These are phyloP conservation scores for Nomada goodeniana DNA, from an alignment of 2,888 invertebrate genomes.

Conservation along the genomic window DNA sequence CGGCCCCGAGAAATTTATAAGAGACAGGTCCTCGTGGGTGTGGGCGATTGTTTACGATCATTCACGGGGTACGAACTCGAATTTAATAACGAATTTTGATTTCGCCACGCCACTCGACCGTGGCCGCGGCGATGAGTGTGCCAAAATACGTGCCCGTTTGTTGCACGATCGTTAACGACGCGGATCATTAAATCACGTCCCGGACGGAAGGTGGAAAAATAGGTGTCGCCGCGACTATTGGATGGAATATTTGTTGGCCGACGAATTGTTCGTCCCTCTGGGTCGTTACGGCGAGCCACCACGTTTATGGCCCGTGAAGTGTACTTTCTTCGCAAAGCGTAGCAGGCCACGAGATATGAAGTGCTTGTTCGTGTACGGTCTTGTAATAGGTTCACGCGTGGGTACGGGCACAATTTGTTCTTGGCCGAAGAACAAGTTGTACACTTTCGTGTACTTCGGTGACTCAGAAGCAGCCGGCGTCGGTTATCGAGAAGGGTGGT, in stretches of 20 bases:
- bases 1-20: conserved; percentile 68
- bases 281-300: not conserved
- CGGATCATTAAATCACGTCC: not conserved
- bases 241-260: not conserved
- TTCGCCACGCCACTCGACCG: conserved; percentile 53
- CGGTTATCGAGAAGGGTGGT: not conserved
- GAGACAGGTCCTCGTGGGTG: conserved; percentile 42
- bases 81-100: conserved; percentile 70
- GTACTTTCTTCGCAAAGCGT: not conserved
- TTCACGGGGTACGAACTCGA: conserved; percentile 51
- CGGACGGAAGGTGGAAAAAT: not conserved
- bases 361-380: not conserved
- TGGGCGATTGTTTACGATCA: conserved; percentile 77
- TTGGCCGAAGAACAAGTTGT: conserved; percentile 17
- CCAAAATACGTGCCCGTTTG: conserved; percentile 10
- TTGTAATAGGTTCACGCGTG: conserved; percentile 20
- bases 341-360: conserved; percentile 6
- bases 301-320: conserved; percentile 1
- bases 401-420: conserved; percentile 21
- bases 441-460: not conserved
- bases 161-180: not conserved
- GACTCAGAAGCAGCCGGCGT: not conserved
- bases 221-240: not conserved
- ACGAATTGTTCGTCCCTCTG: not conserved
- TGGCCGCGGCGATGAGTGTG: not conserved